Evolutionary conservation across 2,797 vertebrate species (phyloP).

Genomic region (Limosa lapponica): DNA sequence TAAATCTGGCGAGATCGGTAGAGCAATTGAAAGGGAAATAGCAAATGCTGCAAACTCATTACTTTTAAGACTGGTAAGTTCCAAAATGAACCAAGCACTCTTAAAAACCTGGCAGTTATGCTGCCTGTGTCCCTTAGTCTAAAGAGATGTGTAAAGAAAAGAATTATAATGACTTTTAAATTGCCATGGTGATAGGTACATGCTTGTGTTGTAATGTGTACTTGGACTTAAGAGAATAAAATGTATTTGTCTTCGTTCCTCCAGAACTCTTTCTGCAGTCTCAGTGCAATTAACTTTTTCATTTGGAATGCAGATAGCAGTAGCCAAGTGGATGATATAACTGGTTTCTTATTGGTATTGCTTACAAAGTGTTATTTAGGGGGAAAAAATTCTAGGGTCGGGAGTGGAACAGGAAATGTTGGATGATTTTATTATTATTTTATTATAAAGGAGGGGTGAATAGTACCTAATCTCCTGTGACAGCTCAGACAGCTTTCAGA

Average conservation of each 20-base stretch:
- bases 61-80: neutral
- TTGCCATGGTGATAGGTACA: neutral
- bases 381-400: neutral
- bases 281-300: neutral
- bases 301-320: neutral
- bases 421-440: conserved; percentile 7
- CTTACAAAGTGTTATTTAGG: neutral
- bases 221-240: conserved; percentile 3
- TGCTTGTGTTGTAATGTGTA: neutral
- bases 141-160: neutral
- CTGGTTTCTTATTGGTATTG: neutral
- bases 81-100: neutral
- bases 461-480: neutral
- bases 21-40: neutral
- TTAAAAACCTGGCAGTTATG: neutral
- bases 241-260: neutral
- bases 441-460: neutral
- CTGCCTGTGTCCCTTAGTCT: neutral
- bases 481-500: conserved; percentile 13
- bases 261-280: neutral
- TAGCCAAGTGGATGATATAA: neutral
- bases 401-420: conserved; percentile 23
- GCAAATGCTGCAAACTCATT: neutral
- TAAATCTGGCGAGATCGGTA: neutral
- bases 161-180: neutral